Percentiles rank a stretch among this genome's conserved stretches.
phyloP scores from a whole-genome alignment of 1,140 invertebrate genomes.

The Sipha flava region DNA sequence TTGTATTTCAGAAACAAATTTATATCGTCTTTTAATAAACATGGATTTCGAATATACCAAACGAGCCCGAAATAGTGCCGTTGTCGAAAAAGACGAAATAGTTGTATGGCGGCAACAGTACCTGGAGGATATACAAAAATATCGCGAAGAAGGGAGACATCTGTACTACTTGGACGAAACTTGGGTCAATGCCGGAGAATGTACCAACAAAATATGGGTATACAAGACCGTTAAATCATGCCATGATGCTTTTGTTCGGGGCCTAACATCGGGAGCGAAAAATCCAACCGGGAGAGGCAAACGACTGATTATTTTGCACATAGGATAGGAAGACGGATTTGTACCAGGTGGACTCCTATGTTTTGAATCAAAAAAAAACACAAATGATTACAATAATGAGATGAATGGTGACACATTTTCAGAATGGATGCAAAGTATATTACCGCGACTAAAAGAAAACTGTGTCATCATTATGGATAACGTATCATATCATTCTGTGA shows the following conservation, averaged over 20 bases:
- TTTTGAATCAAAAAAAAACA: slow-evolving; percentile 20
- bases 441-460: slow-evolving; percentile 16
- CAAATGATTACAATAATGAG: slow-evolving; percentile 35
- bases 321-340: not conserved
- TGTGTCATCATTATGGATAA: slow-evolving; percentile 36
- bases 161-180: not conserved
- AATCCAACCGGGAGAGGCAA: not conserved
- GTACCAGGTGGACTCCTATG: too few species aligned
- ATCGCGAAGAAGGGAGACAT: not conserved
- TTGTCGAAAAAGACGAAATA: not conserved
- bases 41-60: not conserved
- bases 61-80: not conserved
- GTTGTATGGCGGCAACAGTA: not conserved
- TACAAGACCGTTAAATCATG: not conserved
- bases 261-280: not conserved
- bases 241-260: not conserved
- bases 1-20: not conserved
- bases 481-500: slow-evolving; percentile 35
- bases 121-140: not conserved
- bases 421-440: slow-evolving; percentile 32
- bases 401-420: slow-evolving; percentile 29
- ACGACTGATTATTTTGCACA: not conserved
- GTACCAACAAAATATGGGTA: not conserved
- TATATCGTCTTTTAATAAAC: not conserved
- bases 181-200: not conserved